Base-by-base conservation (phyloP, 1,140 invertebrate genomes). In the Brachionus rubens region DNA sequence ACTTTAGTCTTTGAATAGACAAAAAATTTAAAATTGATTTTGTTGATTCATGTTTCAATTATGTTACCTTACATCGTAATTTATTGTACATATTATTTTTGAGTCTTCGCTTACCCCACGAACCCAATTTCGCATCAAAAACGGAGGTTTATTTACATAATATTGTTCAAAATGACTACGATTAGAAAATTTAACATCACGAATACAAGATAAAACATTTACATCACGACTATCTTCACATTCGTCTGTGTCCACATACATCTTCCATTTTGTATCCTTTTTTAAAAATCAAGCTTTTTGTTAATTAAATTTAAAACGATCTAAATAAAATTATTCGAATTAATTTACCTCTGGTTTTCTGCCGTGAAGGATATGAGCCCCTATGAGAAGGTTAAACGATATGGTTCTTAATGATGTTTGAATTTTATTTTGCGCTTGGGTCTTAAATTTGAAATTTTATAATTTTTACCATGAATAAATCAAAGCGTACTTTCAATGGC, bases 161-260 rank as follows among this genome's bases (percentile, higher is more conserved):
- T 50, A 72, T 40, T 56, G 40, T 47, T 56, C 56, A 76, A 33
- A 77, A 65, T 67, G 79, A 54, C 24, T 76, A 19, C 76, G 59
- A 78, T 46, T 78, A 62, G 19, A 16, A 43, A 80, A 80, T 36
- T 76, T 77, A 33, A 80, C 78, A 75, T 80, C 78, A 28, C 78
- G 77, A 16, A 80, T 80, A 59, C 79, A 80, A 4, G 72, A 72
- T 14, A 19, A 21, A 24, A 72, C 30, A 40, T 72, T 72, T 10
- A 80, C 52, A 54, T 78, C 78, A 12, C 68, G 76, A 2, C 78
- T 77, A 54, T 78, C 78, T n/a, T 80, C 79, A 4, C 78, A 76
- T 76, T 80, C 79, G 52, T 80, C 79, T 3, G 77, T 76, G 47
- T 80, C 79, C 14, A 79, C 75, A 76, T 75, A 80, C 79, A 80